Base-by-base conservation (phyloP, 2,888 invertebrate species). In the Drosophila birchii region DNA sequence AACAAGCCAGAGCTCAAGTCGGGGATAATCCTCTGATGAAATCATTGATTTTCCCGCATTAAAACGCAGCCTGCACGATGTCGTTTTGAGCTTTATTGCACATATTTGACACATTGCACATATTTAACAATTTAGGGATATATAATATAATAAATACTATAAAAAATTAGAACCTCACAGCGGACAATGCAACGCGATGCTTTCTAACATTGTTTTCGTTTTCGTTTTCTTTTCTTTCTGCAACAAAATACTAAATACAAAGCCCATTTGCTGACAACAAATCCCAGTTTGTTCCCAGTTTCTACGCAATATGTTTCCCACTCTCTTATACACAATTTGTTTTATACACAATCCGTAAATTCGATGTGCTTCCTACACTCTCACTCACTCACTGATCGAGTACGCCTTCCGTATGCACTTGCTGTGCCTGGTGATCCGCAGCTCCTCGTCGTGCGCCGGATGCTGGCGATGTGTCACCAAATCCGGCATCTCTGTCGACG, bases 391-490 rank as follows among this genome's bases (percentile, higher is more conserved):
- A 91, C 94, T 95, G 80, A 94, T 92, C 29, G 95, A 95, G 83
- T 94, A 94, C 73, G 94, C 94, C 80, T 94, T 94, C 79, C 94
- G 93, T 63, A 94, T 93, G 79, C 94, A 94, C 26, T 97, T 97
- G 92, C 96, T 96, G 91, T 97, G 97, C 64, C 97, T 94, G 16
- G 96, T 96, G 91, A 96, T 96, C 51, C 97, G 94, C 54, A 95
- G 94, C 55, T 96, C 96, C 86, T 96, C 96, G 70, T 96, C 96
- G 73, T 96, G 95, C 62, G 69, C 29, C 74, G 96, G 95, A 62
- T 81, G 79, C 94, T 93, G 78, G 9, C 75, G 87, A 38, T 88
- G 83, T 6, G 56, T 53, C 5, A 75, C 68, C 44, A 63, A 43
- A 43, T 87, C 89, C 4, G 69, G 78, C 39, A 81, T 78, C 8